Conservation (phyloP, 1,140 invertebrate genomes). For the Rhyzopertha dominica region DNA sequence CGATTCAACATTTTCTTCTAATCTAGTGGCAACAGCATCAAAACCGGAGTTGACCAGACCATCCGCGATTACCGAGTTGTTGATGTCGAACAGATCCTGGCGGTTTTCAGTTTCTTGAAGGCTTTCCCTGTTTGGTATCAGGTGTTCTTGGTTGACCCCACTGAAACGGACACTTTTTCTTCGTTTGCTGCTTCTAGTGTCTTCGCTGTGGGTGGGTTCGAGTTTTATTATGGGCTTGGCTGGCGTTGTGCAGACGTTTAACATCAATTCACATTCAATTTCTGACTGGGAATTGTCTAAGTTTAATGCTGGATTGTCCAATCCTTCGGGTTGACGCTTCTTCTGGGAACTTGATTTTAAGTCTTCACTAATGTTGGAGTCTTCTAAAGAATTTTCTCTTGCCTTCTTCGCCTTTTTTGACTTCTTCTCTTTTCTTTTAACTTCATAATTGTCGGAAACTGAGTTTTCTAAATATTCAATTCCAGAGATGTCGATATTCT, state of each 20-base stretch:
- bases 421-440: slow-evolving; percentile 20
- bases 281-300: slow-evolving; percentile 11
- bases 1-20: slow-evolving; percentile 30
- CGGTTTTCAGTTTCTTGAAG: slow-evolving; percentile 17
- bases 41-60: slow-evolving; percentile 28
- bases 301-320: slow-evolving; percentile 28
- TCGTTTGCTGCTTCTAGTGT: slow-evolving; percentile 15
- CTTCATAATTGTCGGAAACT: slow-evolving; percentile 12
- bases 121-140: slow-evolving; percentile 31
- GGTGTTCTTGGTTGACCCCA: slow-evolving; percentile 27
- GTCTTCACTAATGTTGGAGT: neutral
- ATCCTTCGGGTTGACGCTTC: no score
- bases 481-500: no score
- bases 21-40: slow-evolving; percentile 21
- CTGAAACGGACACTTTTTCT: slow-evolving; percentile 37
- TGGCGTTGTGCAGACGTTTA: slow-evolving; percentile 30
- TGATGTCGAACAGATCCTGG: slow-evolving; percentile 28
- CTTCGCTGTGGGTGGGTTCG: slow-evolving; percentile 4
- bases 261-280: slow-evolving; percentile 28
- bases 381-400: slow-evolving; percentile 4
- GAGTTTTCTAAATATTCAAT: no score
- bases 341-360: no score
- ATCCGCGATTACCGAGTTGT: slow-evolving; percentile 17
- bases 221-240: slow-evolving; percentile 8
- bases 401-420: slow-evolving; percentile 54